Conservation (phyloP, 2,888 invertebrate genomes). For the Colletes collaris region DNA sequence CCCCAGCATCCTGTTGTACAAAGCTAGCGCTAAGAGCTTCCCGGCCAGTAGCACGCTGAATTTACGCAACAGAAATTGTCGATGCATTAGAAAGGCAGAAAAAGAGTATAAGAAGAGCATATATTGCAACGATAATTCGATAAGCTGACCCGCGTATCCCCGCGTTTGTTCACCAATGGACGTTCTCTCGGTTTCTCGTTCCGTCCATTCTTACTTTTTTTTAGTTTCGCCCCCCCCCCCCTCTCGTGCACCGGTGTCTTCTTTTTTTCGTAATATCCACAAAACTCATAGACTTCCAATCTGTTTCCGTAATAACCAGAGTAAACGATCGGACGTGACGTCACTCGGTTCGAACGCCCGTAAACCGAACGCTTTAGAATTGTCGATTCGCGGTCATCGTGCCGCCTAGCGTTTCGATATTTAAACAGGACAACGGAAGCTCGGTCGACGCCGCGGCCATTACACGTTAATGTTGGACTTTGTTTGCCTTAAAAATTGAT, state of each 20-base stretch:
- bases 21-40: background rate
- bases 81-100: conserved; percentile 26
- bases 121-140: conserved; percentile 63
- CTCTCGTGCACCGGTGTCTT: background rate
- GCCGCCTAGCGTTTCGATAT: background rate
- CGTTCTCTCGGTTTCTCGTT: conserved; percentile 27
- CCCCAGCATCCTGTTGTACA: background rate
- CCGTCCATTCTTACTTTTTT: conserved; percentile 23
- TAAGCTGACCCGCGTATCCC: conserved; percentile 55
- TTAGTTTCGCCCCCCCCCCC: background rate
- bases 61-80: conserved; percentile 22
- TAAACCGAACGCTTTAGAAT: conserved; percentile 53
- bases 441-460: conserved; percentile 46
- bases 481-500: conserved; percentile 71
- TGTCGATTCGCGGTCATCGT: conserved; percentile 42
- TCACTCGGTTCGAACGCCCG: conserved; percentile 59
- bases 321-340: conserved; percentile 71
- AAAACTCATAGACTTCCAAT: conserved; percentile 67
- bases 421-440: conserved; percentile 52
- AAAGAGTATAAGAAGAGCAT: conserved; percentile 21
- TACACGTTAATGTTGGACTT: conserved; percentile 70
- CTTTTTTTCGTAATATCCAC: conserved; percentile 52
- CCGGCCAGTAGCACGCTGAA: background rate
- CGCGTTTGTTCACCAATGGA: conserved; percentile 22
- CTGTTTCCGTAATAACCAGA: conserved; percentile 71